A percentile compares a stretch with the other conserved stretches of the same genome.
Conservation (phyloP, 2,888 invertebrate species). For the Brachypterus glaber region DNA sequence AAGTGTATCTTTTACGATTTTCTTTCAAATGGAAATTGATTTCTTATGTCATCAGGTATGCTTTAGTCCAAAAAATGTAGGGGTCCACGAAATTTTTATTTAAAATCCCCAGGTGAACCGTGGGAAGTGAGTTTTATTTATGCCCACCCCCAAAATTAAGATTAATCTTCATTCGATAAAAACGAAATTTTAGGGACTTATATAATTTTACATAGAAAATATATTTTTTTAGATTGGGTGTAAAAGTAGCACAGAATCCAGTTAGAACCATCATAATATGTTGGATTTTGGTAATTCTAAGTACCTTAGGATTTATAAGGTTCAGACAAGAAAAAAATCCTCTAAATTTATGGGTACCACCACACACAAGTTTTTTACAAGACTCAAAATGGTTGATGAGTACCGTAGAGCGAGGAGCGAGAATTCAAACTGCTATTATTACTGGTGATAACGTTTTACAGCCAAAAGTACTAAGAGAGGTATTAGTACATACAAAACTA, state of each 20-base stretch:
- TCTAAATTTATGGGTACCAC: constrained; percentile 66
- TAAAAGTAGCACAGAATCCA: constrained; percentile 50
- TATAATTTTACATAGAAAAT: too few relatives aligned
- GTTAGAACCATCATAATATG: constrained; percentile 50
- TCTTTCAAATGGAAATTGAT: too few relatives aligned
- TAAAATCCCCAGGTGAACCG: too few relatives aligned
- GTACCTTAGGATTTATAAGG: constrained; percentile 51
- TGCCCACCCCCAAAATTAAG: too few relatives aligned
- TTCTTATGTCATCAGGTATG: too few relatives aligned
- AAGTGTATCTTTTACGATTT: too few relatives aligned
- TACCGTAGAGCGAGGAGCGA: constrained; percentile 54
- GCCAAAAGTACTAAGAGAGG: constrained; percentile 47
- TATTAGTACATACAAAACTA: too few relatives aligned
- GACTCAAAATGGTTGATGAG: constrained; percentile 65
- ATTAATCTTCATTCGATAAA: too few relatives aligned
- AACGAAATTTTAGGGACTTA: too few relatives aligned
- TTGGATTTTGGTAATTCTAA: constrained; percentile 47
- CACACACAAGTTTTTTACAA: constrained; percentile 56
- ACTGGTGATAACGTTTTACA: constrained; percentile 58
- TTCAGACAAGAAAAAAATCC: constrained; percentile 69
- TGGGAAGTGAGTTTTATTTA: too few relatives aligned
- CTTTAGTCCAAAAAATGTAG: too few relatives aligned
- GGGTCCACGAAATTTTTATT: too few relatives aligned
- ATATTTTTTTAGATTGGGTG: constrained; percentile 46
- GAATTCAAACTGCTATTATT: constrained; percentile 53